A percentile compares a stretch with the other conserved stretches of the same genome.
Conservation (phyloP, 2,113 vertebrate genomes). For the Dasyprocta punctata region DNA sequence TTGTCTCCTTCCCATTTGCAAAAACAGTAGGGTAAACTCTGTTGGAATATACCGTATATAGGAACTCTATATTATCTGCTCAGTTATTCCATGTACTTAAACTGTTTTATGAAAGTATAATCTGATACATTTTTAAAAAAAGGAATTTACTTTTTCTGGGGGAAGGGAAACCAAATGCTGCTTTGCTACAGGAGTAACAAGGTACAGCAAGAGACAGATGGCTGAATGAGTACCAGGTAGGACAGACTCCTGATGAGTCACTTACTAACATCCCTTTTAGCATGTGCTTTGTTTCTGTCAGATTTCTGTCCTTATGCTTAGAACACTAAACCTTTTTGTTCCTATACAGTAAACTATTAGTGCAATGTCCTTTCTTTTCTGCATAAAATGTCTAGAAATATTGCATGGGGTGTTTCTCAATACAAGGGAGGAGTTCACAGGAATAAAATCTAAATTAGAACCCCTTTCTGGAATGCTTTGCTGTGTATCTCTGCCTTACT, state of each 20-base stretch:
- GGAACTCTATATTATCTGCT: background rate
- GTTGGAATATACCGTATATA: fast-evolving
- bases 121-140: background rate
- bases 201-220: background rate
- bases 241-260: background rate
- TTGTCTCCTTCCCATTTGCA: background rate
- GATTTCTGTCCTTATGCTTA: background rate
- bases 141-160: background rate
- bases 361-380: background rate
- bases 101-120: background rate
- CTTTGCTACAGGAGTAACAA: background rate
- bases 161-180: background rate
- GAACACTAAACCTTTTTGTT: background rate
- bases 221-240: background rate
- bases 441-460: background rate
- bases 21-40: background rate
- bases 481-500: background rate
- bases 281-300: background rate
- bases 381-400: background rate
- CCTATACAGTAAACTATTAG: background rate
- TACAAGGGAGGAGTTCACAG: background rate
- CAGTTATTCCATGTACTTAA: background rate
- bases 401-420: background rate
- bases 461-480: background rate
- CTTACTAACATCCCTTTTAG: background rate